These are phyloP conservation scores for Eidolon helvum DNA, from an alignment of 2,113 vertebrate species.

Conservation along the genomic window DNA sequence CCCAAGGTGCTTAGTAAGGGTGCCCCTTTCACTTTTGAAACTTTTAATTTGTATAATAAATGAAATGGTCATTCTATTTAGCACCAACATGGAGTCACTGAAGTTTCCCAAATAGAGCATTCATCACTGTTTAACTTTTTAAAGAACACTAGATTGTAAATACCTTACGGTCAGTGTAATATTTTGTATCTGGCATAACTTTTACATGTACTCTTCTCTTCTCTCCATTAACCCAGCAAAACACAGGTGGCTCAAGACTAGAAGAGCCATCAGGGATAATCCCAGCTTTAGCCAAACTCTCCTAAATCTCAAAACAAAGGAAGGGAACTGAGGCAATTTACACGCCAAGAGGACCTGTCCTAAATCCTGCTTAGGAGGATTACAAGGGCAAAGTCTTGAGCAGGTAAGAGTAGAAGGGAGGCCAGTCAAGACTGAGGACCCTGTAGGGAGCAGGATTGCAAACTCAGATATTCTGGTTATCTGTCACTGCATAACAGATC, in stretches of 20 bases:
- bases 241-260: neutral
- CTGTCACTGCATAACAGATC: neutral
- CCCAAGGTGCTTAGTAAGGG: neutral
- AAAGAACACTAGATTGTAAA: neutral
- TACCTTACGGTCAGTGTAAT: neutral
- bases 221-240: neutral
- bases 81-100: neutral
- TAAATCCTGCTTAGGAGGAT: neutral
- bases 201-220: neutral
- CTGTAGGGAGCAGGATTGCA: too few species aligned
- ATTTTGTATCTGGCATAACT: neutral
- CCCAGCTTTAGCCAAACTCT: neutral
- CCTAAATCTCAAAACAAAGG: neutral
- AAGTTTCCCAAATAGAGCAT: neutral
- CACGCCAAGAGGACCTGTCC: neutral
- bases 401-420: neutral
- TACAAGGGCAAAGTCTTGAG: neutral
- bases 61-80: neutral
- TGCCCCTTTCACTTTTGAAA: neutral
- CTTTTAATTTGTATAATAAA: neutral
- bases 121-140: neutral
- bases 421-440: neutral
- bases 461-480: neutral
- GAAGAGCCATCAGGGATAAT: neutral
- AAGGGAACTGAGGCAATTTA: neutral